phyloP scores from a whole-genome alignment of 2,797 vertebrate species.

The Falco peregrinus region DNA sequence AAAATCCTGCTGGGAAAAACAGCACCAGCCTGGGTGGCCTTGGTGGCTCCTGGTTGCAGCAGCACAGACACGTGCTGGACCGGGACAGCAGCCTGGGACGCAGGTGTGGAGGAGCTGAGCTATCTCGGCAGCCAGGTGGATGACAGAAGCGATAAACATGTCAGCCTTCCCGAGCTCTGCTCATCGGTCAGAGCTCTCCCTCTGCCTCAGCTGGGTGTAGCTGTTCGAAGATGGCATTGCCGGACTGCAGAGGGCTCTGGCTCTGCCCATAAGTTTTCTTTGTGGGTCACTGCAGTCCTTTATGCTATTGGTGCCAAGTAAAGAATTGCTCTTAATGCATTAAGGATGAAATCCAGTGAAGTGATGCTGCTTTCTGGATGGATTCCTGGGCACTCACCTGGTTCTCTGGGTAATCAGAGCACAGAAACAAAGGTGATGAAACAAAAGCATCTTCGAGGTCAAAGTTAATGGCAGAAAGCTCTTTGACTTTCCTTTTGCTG shows the following conservation, averaged over 20 bases:
- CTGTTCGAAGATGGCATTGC: neutral
- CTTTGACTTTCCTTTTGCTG: neutral
- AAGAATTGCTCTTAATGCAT: neutral
- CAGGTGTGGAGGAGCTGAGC: neutral
- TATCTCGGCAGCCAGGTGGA: neutral
- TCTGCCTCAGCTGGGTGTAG: neutral
- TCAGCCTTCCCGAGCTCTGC: neutral
- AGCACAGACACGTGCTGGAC: accelerated
- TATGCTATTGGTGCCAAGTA: accelerated
- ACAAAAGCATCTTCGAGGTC: neutral
- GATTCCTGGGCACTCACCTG: neutral
- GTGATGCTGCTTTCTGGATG: neutral
- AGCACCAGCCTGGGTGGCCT: neutral
- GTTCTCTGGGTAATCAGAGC: neutral
- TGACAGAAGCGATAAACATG: neutral
- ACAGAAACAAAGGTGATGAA: neutral
- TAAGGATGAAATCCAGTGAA: neutral
- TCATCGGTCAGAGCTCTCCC: neutral
- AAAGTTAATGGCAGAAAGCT: neutral
- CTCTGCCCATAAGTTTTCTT: neutral
- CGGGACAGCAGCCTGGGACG: neutral
- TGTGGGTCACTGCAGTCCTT: neutral
- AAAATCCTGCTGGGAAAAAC: neutral
- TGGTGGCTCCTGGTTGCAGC: neutral
- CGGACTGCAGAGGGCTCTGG: neutral